phyloP scores from a whole-genome alignment of 1,140 invertebrate genomes.

The Drosophila kohkoa region DNA sequence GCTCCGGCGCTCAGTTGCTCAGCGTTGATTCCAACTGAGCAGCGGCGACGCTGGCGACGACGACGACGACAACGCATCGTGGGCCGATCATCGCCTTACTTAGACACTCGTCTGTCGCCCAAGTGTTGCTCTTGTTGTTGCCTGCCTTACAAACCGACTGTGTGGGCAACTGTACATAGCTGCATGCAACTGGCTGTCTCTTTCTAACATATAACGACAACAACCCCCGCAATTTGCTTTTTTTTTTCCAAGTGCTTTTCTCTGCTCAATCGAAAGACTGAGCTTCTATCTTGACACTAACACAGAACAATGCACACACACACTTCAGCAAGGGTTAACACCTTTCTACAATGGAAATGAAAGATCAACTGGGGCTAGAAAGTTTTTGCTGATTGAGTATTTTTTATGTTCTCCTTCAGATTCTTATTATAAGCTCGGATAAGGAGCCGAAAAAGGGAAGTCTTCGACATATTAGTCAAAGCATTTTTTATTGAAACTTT shows the following conservation, averaged over 20 bases:
- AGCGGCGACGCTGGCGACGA: constrained; percentile 12
- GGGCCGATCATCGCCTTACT: constrained; percentile 81
- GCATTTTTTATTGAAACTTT: too few relatives aligned
- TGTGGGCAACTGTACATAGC: constrained; percentile 76
- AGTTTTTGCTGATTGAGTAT: too few relatives aligned
- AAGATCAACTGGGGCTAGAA: not conserved
- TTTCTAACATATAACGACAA: constrained; percentile 42
- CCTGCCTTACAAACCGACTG: constrained; percentile 36
- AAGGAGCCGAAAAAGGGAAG: too few relatives aligned
- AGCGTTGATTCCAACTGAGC: constrained; percentile 7
- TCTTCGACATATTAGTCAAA: too few relatives aligned
- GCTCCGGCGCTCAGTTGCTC: constrained; percentile 24
- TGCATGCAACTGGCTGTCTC: constrained; percentile 61
- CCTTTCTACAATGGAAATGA: constrained; percentile 27
- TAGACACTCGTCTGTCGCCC: constrained; percentile 77
- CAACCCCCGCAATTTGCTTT: constrained; percentile 63
- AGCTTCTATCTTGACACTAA: constrained; percentile 66
- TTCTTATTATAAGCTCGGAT: too few relatives aligned
- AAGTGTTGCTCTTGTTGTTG: constrained; percentile 52
- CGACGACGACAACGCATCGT: constrained; percentile 52
- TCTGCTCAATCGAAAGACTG: constrained; percentile 43
- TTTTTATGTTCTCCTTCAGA: too few relatives aligned
- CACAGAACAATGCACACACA: constrained; percentile 22
- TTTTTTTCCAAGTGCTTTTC: constrained; percentile 50
- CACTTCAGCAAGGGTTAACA: constrained; percentile 52